These are phyloP conservation scores for Drosophila carrolli DNA, from an alignment of 1,140 invertebrate genomes.

Conservation along the genomic window DNA sequence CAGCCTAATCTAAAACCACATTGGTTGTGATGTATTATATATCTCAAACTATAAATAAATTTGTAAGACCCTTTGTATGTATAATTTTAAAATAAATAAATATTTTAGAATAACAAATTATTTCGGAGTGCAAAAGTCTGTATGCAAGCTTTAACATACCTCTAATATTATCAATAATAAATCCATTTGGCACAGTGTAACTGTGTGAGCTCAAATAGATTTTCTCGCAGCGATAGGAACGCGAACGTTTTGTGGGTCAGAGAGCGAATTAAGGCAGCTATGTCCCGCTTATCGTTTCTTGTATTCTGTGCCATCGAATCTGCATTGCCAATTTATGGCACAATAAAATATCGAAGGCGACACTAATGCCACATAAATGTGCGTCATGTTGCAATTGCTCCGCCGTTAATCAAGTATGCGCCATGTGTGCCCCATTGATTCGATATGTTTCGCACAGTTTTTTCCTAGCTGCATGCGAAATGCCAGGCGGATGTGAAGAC, in stretches of 20 bases:
- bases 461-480: conserved; percentile 34
- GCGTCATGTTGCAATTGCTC: conserved; percentile 65
- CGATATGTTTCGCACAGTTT: conserved; percentile 27
- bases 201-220: conserved; percentile 23
- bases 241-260: conserved; percentile 55
- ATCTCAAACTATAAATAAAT: too few species aligned
- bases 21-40: too few species aligned
- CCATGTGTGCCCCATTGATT: conserved; percentile 63
- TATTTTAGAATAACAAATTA: too few species aligned
- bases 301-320: conserved; percentile 42
- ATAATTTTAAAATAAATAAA: too few species aligned
- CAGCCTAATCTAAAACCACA: too few species aligned
- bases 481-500: conserved; percentile 65
- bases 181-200: conserved; percentile 4
- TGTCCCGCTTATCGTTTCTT: conserved; percentile 43
- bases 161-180: background rate
- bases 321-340: conserved; percentile 61
- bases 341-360: conserved; percentile 62
- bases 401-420: conserved; percentile 63
- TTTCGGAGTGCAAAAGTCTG: too few species aligned
- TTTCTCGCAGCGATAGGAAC: conserved; percentile 46
- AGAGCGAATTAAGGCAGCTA: conserved; percentile 53
- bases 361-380: conserved; percentile 73
- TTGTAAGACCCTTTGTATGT: too few species aligned
- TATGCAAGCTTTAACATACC: too few species aligned